Conservation (phyloP, 2,797 vertebrate species). For the Spinibarbus caldwelli region DNA sequence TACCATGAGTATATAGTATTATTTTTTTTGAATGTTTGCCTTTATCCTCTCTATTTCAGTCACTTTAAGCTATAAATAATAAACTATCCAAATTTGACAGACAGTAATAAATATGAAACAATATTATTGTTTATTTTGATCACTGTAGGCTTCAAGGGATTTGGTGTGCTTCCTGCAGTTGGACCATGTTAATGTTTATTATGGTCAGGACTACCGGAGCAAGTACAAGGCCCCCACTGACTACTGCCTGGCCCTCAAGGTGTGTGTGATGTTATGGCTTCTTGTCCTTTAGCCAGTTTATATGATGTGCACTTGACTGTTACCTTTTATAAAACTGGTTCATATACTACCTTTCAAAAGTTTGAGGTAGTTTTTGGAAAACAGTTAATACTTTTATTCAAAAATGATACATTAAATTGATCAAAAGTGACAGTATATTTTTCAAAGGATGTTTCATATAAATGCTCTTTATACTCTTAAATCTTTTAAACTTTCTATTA, state of each 20-base stretch:
- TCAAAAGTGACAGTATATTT: not conserved
- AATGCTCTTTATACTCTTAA: not conserved
- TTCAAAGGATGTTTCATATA: not conserved
- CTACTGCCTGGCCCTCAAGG: constrained; percentile 96
- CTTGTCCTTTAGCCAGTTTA: not conserved
- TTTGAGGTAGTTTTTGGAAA: not conserved
- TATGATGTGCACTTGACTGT: constrained; percentile 6
- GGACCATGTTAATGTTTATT: constrained; percentile 90
- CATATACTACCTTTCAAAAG: not conserved
- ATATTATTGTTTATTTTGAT: constrained; percentile 34
- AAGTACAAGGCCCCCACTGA: constrained; percentile 98
- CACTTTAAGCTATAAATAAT: not conserved
- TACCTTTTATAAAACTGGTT: not conserved
- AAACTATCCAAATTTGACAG: not conserved
- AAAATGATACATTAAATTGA: not conserved
- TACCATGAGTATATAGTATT: not conserved
- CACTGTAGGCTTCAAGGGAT: constrained; percentile 84
- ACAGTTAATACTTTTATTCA: not conserved
- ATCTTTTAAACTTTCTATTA: not conserved
- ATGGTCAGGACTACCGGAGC: constrained; percentile 94
- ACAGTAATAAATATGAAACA: not conserved
- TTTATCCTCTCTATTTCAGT: not conserved
- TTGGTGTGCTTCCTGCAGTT: constrained; percentile 89
- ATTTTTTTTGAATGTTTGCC: not conserved
- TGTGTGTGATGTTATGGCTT: constrained; percentile 60